Base-by-base conservation (phyloP, 2,888 invertebrate genomes). In the Polymixis lichenea region DNA sequence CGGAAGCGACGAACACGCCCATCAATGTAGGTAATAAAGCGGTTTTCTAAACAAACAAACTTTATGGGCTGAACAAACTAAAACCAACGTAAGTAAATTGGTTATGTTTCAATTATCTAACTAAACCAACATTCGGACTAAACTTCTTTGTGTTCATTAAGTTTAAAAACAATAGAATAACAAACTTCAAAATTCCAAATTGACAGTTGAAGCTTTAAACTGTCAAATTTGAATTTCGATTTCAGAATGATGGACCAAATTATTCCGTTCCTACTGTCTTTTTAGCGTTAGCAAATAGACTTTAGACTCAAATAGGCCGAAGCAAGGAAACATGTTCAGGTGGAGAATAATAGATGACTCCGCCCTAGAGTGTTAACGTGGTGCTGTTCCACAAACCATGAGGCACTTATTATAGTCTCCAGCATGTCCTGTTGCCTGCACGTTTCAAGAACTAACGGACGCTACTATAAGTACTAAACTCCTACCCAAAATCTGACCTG, bases 1-100 rank as follows among this genome's bases (percentile, higher is more conserved):
- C 80, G 60, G 13, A 0, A 22, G 1, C 1, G 38, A 62, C 38
- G 71, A 80, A 84, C 25, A 38, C n/a, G 51, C 62, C 67, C 64
- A 75, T 61, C 55, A 60, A 67, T 43, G 32, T 67, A 60, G 15
- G 22, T 70, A 73, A 64, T 79, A 70, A 32, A 72, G 56, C 3
- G 38, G 74, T 43, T 65, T 67, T 64, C 51, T 51, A 68, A 74
- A 71, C 70, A 71, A 73, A 68, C 71, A 74, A 67, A 79, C n/a
- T 61, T 80, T 49, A 49, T 58, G 38, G 51, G n/a, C 19, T 13
- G 28, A 83, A 74, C 56, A 75, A 78, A 80, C 80, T 64, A 17
- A 56, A 69, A 61, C 72, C 51, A 68, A 51, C 38, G 7, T 25
- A 58, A 25, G 22, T 32, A 38, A 3, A 32, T 49, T 25, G 55